These are phyloP conservation scores for fruit fly (Drosophila melanogaster) DNA, from an alignment of 1,140 invertebrate genomes.

Conservation along the genomic window DNA sequence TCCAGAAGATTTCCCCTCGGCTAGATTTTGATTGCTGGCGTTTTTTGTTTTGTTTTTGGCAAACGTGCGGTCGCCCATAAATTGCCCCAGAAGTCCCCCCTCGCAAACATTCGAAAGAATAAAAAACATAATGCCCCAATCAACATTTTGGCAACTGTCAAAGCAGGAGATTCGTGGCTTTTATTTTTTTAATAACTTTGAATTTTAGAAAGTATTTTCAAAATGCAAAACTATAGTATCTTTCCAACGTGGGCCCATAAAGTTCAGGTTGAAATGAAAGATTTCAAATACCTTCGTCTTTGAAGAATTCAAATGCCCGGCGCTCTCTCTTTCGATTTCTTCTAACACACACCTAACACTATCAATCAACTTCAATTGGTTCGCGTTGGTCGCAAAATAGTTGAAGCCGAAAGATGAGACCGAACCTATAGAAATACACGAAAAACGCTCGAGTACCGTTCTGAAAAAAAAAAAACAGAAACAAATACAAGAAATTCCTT, in stretches of 20 bases:
- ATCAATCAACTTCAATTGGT: slow-evolving; percentile 81
- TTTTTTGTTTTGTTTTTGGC: slow-evolving; percentile 53
- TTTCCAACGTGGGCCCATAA: too few species aligned
- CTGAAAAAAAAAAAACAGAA: slow-evolving; percentile 17
- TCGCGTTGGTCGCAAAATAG: slow-evolving; percentile 75
- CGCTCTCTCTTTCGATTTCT: slow-evolving; percentile 12
- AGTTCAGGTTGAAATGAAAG: too few species aligned
- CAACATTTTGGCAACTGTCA: slow-evolving; percentile 24
- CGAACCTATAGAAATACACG: slow-evolving; percentile 37
- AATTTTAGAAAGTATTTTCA: background rate
- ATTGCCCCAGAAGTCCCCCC: slow-evolving; percentile 26
- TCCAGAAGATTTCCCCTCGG: slow-evolving; percentile 39
- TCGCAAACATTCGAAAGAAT: background rate
- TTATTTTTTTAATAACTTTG: slow-evolving; percentile 12
- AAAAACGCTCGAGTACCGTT: slow-evolving; percentile 48
- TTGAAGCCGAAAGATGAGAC: slow-evolving; percentile 47
- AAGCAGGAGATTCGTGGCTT: slow-evolving; percentile 23
- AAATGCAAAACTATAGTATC: background rate
- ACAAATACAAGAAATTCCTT: slow-evolving; percentile 69
- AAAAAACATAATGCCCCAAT: slow-evolving; percentile 9
- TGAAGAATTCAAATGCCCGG: slow-evolving; percentile 21
- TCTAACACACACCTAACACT: slow-evolving; percentile 23
- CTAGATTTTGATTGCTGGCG: slow-evolving; percentile 28
- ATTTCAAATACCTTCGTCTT: slow-evolving; percentile 28
- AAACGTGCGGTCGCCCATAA: slow-evolving; percentile 60